phyloP scores from a whole-genome alignment of 2,888 invertebrate species.

The Hedychridium roseum region DNA sequence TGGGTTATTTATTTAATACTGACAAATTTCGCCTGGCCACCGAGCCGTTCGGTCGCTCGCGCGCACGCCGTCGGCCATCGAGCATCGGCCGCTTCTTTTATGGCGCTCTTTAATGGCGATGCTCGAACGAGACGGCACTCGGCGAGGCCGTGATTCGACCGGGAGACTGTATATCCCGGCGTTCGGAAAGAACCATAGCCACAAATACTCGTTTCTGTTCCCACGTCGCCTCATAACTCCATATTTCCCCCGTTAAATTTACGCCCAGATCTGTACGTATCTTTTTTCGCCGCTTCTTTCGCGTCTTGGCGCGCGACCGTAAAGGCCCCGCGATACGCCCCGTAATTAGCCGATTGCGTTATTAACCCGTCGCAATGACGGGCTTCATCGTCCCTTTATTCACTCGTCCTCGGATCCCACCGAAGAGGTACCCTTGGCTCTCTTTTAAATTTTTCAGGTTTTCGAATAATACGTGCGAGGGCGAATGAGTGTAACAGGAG shows the following conservation, averaged over 20 bases:
- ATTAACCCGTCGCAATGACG: too few species aligned
- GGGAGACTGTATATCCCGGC: background rate
- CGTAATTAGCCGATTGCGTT: background rate
- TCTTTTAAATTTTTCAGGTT: too few species aligned
- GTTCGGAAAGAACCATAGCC: background rate
- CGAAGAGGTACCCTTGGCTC: too few species aligned
- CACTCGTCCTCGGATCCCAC: too few species aligned
- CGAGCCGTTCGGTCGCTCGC: too few species aligned
- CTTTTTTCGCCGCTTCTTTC: background rate
- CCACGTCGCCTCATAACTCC: background rate
- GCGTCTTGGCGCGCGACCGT: background rate
- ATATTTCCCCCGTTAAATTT: background rate
- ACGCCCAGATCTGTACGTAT: background rate
- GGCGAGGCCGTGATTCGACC: conserved; percentile 23
- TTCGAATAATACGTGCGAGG: too few species aligned
- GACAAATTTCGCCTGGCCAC: too few species aligned
- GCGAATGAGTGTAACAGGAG: too few species aligned
- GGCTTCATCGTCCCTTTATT: too few species aligned
- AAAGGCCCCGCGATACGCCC: background rate
- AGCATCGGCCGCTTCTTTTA: conserved; percentile 50
- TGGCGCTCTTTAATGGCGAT: conserved; percentile 52
- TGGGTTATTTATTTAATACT: conserved; percentile 64
- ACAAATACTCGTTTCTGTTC: conserved; percentile 5
- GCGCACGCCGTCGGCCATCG: conserved; percentile 31
- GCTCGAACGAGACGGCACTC: conserved; percentile 33